phyloP scores from a whole-genome alignment of 2,888 invertebrate species.

The Pasiphila rectangulata region DNA sequence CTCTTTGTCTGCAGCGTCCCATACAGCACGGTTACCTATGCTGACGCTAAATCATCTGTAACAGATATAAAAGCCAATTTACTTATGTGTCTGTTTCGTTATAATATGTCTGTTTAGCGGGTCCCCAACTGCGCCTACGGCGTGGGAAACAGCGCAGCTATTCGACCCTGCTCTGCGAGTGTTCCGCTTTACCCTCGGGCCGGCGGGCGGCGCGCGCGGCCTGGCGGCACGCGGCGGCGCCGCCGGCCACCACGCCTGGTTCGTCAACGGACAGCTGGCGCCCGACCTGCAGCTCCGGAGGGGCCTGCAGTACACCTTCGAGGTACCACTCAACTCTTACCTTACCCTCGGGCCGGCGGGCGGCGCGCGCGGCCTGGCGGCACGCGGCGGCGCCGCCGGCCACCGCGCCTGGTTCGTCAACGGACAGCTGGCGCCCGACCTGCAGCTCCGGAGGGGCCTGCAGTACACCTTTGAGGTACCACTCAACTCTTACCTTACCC shows the following conservation, averaged over 20 bases:
- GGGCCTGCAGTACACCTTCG: conserved; percentile 91
- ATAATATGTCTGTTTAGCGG: too few relatives aligned
- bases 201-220: conserved; percentile 89
- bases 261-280: conserved; percentile 93
- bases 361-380: conserved; percentile 82
- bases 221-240: conserved; percentile 68
- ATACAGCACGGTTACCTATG: too few relatives aligned
- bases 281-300: conserved; percentile 93
- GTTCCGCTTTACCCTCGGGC: conserved; percentile 91
- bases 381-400: conserved; percentile 56
- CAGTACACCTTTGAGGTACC: conserved; percentile 91
- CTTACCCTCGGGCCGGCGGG: conserved; percentile 85
- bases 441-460: too few relatives aligned
- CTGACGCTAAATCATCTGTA: too few relatives aligned
- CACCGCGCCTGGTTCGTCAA: conserved; percentile 96
- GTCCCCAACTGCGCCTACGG: conserved; percentile 35
- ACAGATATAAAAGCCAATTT: too few relatives aligned
- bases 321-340: too few relatives aligned
- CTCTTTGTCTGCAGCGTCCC: too few relatives aligned
- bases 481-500: too few relatives aligned
- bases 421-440: conserved; percentile 92
- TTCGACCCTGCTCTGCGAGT: conserved; percentile 87
- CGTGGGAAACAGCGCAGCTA: conserved; percentile 84
- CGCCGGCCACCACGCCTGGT: conserved; percentile 91
- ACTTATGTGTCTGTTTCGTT: too few relatives aligned